phyloP scores from a whole-genome alignment of 2,797 vertebrate genomes.

The Huso huso region DNA sequence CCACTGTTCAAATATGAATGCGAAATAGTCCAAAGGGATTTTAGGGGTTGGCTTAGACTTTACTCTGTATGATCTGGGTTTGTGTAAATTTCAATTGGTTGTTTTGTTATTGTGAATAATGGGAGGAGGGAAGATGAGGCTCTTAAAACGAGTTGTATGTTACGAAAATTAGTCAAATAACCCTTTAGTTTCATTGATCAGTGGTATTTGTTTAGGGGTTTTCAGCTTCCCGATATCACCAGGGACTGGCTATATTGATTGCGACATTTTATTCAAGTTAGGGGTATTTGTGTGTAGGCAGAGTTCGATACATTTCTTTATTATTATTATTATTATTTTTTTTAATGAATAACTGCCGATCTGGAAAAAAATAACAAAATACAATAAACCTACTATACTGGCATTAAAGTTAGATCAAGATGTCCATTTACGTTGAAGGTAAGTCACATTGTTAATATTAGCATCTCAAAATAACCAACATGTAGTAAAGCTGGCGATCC shows the following conservation, averaged over 20 bases:
- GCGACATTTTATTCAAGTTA: too few relatives aligned
- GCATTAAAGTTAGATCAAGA: constrained; percentile 11
- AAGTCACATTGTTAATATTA: constrained; percentile 28
- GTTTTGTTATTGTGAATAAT: constrained; percentile 2
- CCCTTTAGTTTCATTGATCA: too few relatives aligned
- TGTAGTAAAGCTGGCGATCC: too few relatives aligned
- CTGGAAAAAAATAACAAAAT: constrained; percentile 10
- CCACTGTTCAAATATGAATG: constrained; percentile 10
- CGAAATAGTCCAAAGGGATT: constrained; percentile 2
- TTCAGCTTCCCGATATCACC: too few relatives aligned
- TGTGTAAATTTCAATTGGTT: constrained; percentile 12
- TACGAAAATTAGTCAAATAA: too few relatives aligned
- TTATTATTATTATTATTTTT: too few relatives aligned
- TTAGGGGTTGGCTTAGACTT: constrained; percentile 18
- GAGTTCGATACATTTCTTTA: too few relatives aligned
- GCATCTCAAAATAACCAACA: too few relatives aligned
- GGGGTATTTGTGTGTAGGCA: too few relatives aligned
- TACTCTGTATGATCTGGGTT: constrained; percentile 14
- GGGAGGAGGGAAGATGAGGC: constrained; percentile 18
- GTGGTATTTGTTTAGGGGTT: too few relatives aligned
- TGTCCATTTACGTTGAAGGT: constrained; percentile 51
- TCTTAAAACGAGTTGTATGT: constrained; percentile 11
- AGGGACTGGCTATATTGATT: too few relatives aligned
- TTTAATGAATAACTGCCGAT: too few relatives aligned
- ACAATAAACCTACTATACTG: not conserved